phyloP scores from a whole-genome alignment of 2,888 invertebrate genomes.

The Acleris sparsana region DNA sequence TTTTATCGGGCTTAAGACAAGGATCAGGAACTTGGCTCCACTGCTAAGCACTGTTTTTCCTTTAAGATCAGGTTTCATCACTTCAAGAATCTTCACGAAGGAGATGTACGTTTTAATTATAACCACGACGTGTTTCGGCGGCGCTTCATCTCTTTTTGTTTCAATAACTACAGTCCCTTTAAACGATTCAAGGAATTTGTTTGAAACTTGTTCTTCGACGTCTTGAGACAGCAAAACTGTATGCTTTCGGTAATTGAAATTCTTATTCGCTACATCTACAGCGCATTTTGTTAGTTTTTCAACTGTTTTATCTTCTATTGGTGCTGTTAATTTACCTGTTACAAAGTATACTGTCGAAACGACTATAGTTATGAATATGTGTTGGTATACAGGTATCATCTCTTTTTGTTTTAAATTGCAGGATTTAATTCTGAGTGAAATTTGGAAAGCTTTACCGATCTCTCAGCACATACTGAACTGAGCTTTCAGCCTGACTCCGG shows the following conservation, averaged over 20 bases:
- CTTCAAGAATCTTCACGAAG: conserved; percentile 53
- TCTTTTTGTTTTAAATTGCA: not conserved
- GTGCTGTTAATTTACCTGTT: conserved; percentile 36
- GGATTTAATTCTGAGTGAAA: not conserved
- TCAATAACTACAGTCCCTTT: conserved; percentile 60
- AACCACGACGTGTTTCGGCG: conserved; percentile 60
- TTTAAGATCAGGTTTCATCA: conserved; percentile 60
- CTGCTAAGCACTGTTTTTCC: conserved; percentile 60
- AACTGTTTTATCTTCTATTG: conserved; percentile 36
- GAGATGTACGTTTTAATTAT: conserved; percentile 57
- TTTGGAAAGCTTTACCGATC: not conserved
- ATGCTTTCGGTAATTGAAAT: conserved; percentile 56
- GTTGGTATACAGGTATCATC: not conserved
- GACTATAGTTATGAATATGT: not conserved
- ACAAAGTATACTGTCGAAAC: not conserved
- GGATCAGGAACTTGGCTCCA: conserved; percentile 57
- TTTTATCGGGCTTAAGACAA: conserved; percentile 52
- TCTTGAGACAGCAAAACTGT: conserved; percentile 56
- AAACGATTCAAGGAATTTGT: conserved; percentile 54
- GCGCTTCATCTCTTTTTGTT: conserved; percentile 48
- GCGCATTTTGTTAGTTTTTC: conserved; percentile 51
- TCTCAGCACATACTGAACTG: conserved; percentile 1
- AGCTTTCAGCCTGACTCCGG: not conserved
- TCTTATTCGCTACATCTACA: conserved; percentile 55
- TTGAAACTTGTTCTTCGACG: conserved; percentile 50